phyloP scores from a whole-genome alignment of 2,888 invertebrate genomes.

The Icerya purchasi region DNA sequence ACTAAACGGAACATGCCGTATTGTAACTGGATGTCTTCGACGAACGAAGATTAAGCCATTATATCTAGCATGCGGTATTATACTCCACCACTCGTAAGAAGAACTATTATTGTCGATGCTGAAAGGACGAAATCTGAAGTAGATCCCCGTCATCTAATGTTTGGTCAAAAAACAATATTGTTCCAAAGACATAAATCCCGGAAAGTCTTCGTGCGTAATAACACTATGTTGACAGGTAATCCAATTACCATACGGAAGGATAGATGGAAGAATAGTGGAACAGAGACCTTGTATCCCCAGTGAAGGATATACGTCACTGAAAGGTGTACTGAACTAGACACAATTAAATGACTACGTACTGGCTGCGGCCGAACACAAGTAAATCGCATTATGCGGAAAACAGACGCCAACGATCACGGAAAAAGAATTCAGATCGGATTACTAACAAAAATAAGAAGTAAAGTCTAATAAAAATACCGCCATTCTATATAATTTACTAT shows the following conservation, averaged over 20 bases:
- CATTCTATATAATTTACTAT: too few species aligned
- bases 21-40: not conserved
- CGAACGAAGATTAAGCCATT: not conserved
- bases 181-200: not conserved
- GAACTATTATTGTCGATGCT: not conserved
- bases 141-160: not conserved
- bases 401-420: not conserved
- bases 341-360: not conserved
- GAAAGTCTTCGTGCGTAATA: too few species aligned
- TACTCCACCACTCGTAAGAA: not conserved
- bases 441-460: too few species aligned
- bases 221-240: too few species aligned
- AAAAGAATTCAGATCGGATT: too few species aligned
- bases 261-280: not conserved
- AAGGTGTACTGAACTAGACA: not conserved
- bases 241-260: too few species aligned
- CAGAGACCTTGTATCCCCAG: not conserved
- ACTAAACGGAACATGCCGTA: not conserved
- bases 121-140: not conserved
- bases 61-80: too few species aligned
- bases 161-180: too few species aligned
- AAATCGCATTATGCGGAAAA: not conserved
- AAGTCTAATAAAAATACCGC: too few species aligned
- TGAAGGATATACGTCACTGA: not conserved
- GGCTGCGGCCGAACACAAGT: not conserved